Conservation (phyloP, 2,888 invertebrate species). For the Neoitamus cyanurus region DNA sequence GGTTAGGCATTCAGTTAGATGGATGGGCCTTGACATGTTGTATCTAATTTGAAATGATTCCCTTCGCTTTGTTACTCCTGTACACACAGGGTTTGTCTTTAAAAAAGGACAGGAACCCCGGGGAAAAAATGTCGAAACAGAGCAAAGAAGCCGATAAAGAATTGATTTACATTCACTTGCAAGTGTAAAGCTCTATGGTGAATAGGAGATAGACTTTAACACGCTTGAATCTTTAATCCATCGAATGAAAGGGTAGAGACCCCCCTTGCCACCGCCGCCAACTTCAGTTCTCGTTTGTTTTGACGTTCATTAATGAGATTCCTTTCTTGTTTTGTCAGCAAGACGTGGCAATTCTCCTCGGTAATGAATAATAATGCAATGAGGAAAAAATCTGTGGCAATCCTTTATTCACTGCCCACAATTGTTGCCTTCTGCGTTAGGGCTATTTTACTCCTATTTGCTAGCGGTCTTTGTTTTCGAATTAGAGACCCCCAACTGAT, state of each 20-base stretch:
- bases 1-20: neutral
- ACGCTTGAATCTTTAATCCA: slow-evolving; percentile 1
- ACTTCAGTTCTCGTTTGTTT: neutral
- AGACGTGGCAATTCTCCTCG: slow-evolving; percentile 11
- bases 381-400: neutral
- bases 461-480: neutral
- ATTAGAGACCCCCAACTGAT: neutral
- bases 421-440: neutral
- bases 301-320: slow-evolving; percentile 14
- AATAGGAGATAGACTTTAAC: neutral
- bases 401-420: neutral
- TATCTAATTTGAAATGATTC: slow-evolving; percentile 27
- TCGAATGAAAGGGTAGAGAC: neutral
- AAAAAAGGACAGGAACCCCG: neutral
- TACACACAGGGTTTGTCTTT: neutral
- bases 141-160: slow-evolving; percentile 1
- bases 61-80: slow-evolving; percentile 10
- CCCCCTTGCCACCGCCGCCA: neutral
- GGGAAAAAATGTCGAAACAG: slow-evolving; percentile 1
- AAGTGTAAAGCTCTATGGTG: neutral
- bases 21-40: neutral
- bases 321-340: slow-evolving; percentile 18
- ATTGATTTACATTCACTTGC: neutral
- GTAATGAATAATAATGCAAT: neutral
- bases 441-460: neutral